Conservation (phyloP, 2,113 vertebrate genomes). For the Erythrolamprus reginae region DNA sequence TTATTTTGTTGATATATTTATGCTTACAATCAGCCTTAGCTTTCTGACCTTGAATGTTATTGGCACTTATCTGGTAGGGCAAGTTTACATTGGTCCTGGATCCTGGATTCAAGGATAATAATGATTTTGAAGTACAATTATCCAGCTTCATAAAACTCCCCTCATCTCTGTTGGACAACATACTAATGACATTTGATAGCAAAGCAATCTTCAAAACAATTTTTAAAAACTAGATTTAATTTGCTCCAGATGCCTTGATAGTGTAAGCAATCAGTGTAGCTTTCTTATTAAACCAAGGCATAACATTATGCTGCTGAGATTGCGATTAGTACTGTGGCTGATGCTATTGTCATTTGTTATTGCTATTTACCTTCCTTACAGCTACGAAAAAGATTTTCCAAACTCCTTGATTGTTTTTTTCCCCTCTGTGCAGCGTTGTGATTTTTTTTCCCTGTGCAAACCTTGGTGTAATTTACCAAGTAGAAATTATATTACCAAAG, state of each 20-base stretch:
- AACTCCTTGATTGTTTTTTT: conserved; percentile 29
- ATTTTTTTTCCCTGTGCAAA: conserved; percentile 61
- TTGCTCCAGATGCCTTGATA: conserved; percentile 54
- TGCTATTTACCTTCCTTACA: conserved; percentile 25
- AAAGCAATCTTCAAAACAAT: conserved; percentile 50
- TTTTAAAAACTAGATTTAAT: conserved; percentile 52
- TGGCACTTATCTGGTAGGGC: not conserved
- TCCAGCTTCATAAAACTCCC: not conserved
- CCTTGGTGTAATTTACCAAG: conserved; percentile 70
- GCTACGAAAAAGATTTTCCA: conserved; percentile 36
- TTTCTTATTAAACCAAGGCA: conserved; percentile 49
- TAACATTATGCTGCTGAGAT: conserved; percentile 54
- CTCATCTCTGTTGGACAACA: conserved; percentile 39
- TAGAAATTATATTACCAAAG: conserved; percentile 68
- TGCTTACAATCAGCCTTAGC: not conserved
- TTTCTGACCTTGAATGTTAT: not conserved
- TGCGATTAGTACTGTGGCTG: conserved; percentile 22
- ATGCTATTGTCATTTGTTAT: not conserved
- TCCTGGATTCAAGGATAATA: not conserved
- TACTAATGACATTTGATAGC: conserved; percentile 45
- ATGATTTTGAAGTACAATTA: not conserved
- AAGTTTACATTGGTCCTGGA: not conserved
- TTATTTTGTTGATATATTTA: not conserved
- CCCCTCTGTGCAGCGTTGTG: not conserved
- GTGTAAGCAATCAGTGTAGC: conserved; percentile 39